Evolutionary conservation across 1,140 invertebrate species (phyloP), one percentile per base, ranked within the genome.

Genomic region (Lordiphosa clarofinis): DNA sequence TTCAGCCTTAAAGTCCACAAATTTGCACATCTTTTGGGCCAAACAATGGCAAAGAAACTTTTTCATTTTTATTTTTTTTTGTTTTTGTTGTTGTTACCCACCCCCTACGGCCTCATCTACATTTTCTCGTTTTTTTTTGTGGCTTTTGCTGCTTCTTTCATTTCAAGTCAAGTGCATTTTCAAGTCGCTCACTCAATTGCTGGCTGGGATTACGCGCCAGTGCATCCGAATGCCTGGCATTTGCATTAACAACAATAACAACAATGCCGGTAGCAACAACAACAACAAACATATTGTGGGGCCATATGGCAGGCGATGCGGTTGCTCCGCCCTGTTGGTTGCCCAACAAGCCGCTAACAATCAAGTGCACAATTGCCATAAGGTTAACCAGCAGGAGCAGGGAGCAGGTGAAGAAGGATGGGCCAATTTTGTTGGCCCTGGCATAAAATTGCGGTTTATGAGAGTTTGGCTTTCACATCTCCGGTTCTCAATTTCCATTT

Each of bases 281-380:
- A 21, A 44, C 59, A 58, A 64, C 40, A 44, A 50, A 13, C 44
- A 49, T 47, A 47, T 52, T 58, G 31, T 35, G 46, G 42, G 24
- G 39, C 31, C 42, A 31, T 42, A 4, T 31, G 56, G 35, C 7
- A 9, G 33, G 57, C 43, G 54, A 43, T 48, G 40, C 40, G 63
- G 56, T 37, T 60, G 65, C 68, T 74, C 60, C 67, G 76, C 62
- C 76, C 67, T 81, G 76, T 81, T 81, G 76, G 61, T 36, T 81
- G 76, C 78, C 72, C 76, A 81, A 81, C 76, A 82, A 67, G 72
- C 44, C 76, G 76, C 62, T 82, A 81, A 81, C 62, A 62, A 81
- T 81, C 76, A 82, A 81, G 76, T 82, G 76, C 72, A 63, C 67
- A 81, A 75, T 75, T 81, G 71, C 33, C 58, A 46, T 61, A 60